Evolutionary conservation across 1,140 invertebrate genomes (phyloP), one percentile per base, ranked within the genome.

Genomic region (Olivierus martensii): DNA sequence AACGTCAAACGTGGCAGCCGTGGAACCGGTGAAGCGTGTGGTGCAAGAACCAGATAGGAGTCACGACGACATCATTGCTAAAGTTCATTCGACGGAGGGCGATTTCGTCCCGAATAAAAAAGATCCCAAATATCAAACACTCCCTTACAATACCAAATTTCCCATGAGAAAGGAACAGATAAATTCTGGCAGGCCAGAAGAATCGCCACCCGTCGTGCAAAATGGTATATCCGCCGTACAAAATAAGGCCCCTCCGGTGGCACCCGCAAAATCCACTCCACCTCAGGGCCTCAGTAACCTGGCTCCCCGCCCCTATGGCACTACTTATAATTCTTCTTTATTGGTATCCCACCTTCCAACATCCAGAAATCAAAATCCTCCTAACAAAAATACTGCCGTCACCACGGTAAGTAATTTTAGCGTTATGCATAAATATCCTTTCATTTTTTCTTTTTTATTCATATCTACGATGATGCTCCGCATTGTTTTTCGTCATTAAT

Each of bases 91-190:
- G 9, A 55, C 48, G 41, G 51, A 56, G 35, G 53, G 59, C 17
- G 63, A 67, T 53, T 75, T 77, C 59, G 65, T 65, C 3, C 70
- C 79, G n/a, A 83, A 79, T 60, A 92, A 91, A 69, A 84, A 82
- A 46, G 87, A 93, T 68, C 85, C 87, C 0, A 92, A 92, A 69
- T 92, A 92, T 73, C 88, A 94, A 71, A 90, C 87, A 17, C 73
- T 92, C 65, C 88, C 88, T 44, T 87, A 87, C 66, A 88, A 87
- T 60, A 84, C 84, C 7, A 87, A 88, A 68, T 85, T 87, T 48
- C 52, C 62, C 35, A 43, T 58, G 2, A 60, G 57, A n/a, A 61
- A 64, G 21, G 53, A 51, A 12, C n/a, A 59, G 36, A 38, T 37
- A 9, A 57, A 52, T 44, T 38, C n/a, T 11, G 55, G 43, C 21